Conservation (phyloP, 1,140 invertebrate species). For the Pseudachorutes palmiensis region DNA sequence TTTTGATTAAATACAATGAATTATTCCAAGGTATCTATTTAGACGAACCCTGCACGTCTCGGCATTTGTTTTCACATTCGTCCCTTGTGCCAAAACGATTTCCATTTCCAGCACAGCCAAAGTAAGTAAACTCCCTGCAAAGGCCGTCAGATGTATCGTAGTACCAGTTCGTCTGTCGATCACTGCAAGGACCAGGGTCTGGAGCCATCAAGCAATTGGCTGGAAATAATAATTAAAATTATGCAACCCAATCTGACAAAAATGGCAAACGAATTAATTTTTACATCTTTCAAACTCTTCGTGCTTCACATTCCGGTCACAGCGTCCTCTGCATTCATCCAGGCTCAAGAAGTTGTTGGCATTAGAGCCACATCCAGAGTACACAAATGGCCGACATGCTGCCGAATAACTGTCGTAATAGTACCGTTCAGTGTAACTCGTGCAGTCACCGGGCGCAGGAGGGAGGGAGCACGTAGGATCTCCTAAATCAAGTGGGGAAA, state of each 20-base stretch:
- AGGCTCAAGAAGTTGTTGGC: slow-evolving; percentile 66
- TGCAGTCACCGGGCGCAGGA: slow-evolving; percentile 66
- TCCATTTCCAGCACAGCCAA: slow-evolving; percentile 74
- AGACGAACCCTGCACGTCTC: slow-evolving; percentile 12
- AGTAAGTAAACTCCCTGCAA: slow-evolving; percentile 66
- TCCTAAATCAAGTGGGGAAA: too few relatives aligned
- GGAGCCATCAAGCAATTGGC: slow-evolving; percentile 61
- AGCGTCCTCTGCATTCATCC: slow-evolving; percentile 57
- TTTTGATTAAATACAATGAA: not conserved
- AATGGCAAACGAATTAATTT: not conserved
- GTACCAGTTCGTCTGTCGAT: slow-evolving; percentile 55
- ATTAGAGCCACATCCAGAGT: slow-evolving; percentile 73
- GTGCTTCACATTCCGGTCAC: slow-evolving; percentile 42
- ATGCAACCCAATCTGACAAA: not conserved
- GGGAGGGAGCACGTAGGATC: slow-evolving; percentile 67
- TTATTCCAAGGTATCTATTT: not conserved
- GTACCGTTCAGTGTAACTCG: slow-evolving; percentile 66
- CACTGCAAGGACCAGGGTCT: slow-evolving; percentile 61
- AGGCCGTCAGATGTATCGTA: slow-evolving; percentile 67
- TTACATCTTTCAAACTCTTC: slow-evolving; percentile 8
- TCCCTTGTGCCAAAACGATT: slow-evolving; percentile 71
- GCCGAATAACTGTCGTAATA: slow-evolving; percentile 69
- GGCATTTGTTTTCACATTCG: slow-evolving; percentile 70
- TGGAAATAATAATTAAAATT: slow-evolving; percentile 42
- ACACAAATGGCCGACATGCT: slow-evolving; percentile 66